phyloP scores from a whole-genome alignment of 2,797 vertebrate genomes.

The Hozukius guyotensis region DNA sequence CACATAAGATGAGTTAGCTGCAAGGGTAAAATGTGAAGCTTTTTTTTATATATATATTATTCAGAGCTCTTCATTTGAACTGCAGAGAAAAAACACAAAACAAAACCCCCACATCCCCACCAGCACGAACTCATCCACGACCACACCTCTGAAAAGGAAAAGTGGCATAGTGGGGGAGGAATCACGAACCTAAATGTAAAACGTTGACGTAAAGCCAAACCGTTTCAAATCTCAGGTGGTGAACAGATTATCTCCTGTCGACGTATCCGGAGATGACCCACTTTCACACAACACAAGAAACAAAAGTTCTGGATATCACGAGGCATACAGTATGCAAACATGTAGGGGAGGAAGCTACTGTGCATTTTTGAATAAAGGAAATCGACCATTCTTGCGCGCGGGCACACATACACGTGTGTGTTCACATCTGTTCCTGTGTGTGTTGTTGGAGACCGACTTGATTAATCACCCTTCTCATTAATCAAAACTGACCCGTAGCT shows the following conservation, averaged over 20 bases:
- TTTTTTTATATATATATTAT: background rate
- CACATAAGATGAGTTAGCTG: background rate
- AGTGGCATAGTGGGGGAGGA: background rate
- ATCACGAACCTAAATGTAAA: background rate
- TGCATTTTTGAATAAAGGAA: background rate
- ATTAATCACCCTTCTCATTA: slow-evolving; percentile 56
- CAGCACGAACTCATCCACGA: background rate
- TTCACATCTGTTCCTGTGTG: slow-evolving; percentile 2
- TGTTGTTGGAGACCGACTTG: slow-evolving; percentile 29
- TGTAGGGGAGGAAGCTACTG: background rate
- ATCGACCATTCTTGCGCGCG: background rate
- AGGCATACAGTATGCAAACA: background rate
- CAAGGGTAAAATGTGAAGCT: background rate
- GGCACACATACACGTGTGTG: background rate
- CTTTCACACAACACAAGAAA: slow-evolving; percentile 15
- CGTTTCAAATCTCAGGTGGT: slow-evolving; percentile 42
- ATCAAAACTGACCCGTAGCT: slow-evolving; percentile 53
- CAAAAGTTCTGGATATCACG: background rate
- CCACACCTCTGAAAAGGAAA: background rate
- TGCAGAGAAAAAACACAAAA: background rate
- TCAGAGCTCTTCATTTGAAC: slow-evolving; percentile 4
- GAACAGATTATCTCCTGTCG: slow-evolving; percentile 34
- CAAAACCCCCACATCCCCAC: background rate
- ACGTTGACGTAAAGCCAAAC: background rate
- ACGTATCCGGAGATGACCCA: slow-evolving; percentile 46